These are phyloP conservation scores for Parochlus steinenii DNA, from an alignment of 2,888 invertebrate genomes.

Conservation along the genomic window DNA sequence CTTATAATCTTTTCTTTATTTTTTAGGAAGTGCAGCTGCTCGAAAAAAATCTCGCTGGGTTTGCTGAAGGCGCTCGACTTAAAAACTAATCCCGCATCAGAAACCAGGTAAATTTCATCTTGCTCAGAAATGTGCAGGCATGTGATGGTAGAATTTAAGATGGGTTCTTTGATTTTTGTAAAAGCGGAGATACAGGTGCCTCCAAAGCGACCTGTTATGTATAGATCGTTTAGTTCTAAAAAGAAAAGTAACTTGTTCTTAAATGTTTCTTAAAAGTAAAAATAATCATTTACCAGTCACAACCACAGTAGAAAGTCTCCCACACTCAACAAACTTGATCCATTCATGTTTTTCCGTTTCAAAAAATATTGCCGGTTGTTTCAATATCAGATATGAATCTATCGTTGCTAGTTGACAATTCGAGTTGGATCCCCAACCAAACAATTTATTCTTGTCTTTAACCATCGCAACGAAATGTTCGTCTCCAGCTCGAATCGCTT, in stretches of 20 bases:
- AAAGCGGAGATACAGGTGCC: constrained; percentile 15
- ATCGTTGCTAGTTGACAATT: constrained; percentile 18
- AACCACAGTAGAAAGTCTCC: constrained; percentile 27
- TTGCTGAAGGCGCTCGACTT: constrained; percentile 20
- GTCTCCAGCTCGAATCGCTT: constrained; percentile 24
- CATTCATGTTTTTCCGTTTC: constrained; percentile 23
- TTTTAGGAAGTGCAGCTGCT: constrained; percentile 26
- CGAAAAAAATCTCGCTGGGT: constrained; percentile 24
- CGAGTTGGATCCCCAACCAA: constrained; percentile 26
- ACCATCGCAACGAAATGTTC: constrained; percentile 27
- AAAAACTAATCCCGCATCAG: constrained; percentile 21
- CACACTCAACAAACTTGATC: constrained; percentile 25
- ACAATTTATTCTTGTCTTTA: constrained; percentile 18
- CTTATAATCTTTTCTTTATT: constrained; percentile 21
- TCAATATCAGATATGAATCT: constrained; percentile 8
- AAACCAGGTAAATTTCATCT: constrained; percentile 28
- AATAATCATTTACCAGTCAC: constrained; percentile 24
- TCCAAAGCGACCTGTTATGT: constrained; percentile 9
- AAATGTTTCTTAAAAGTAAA: constrained; percentile 24
- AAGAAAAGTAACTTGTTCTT: neutral
- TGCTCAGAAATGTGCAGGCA: constrained; percentile 27
- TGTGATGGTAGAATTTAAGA: constrained; percentile 25
- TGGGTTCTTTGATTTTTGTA: constrained; percentile 25
- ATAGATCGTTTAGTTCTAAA: constrained; percentile 12
- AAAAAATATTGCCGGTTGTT: constrained; percentile 19